Evolutionary conservation across 1,140 invertebrate species (phyloP), one percentile per base, ranked within the genome.

Genomic region (Bemisia tabaci): DNA sequence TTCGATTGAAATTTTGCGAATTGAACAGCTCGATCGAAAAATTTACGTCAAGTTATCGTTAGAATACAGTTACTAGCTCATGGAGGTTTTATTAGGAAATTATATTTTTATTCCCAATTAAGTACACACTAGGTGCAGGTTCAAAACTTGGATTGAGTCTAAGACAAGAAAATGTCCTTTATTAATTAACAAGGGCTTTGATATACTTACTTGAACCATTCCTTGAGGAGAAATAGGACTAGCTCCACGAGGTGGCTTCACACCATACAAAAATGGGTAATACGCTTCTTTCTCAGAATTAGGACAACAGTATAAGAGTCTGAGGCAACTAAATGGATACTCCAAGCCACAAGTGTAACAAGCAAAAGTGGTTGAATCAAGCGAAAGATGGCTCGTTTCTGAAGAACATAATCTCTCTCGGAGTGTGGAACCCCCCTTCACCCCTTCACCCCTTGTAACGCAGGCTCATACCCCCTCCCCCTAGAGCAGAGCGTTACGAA

Each of bases 341-440:
- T 89, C 85, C 68, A 86, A 80, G 25, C 89, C 88, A 79, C 92
- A 95, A 60, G 90, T 91, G 76, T 92, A 95, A 79, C 92, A 95
- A 26, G 93, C 86, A 76, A 93, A 93, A 66, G 84, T 88, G 17
- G 88, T 86, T 1, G 82, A 81, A 71, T 87, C 86, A 25, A 84
- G 76, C 5, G 79, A 75, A 2, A 85, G 81, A 17, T 81, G 58
- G 86, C 84, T 26, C 88, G 81, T 76, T 90, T 91, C 60, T 89
- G 82, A 64, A 93, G 77, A 26, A 84, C 84, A 77, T 93, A 94
- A 70, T 88, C 85, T 25, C 91, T 82, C 72, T 92, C 88, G 69
- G 81, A 77, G 68, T 90, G 87, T 1, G 87, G 83, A 67, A 90
- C 82, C 67, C 88, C 87, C 70, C 84, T 82, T 67, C 75, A 72